phyloP scores from a whole-genome alignment of 2,113 vertebrate genomes.

The Progne subis region DNA sequence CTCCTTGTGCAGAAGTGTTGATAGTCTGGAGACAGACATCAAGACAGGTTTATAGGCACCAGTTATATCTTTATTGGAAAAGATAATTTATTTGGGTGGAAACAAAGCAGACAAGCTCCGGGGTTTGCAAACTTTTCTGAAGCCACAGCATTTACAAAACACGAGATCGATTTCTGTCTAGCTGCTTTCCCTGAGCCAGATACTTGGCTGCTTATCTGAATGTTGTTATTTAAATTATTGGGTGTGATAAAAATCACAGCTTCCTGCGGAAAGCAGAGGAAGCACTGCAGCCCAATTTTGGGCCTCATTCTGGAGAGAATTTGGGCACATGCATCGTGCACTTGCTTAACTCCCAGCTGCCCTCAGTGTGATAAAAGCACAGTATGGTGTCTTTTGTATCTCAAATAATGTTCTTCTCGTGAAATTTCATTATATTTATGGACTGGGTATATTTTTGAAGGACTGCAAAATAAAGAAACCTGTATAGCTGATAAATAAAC shows the following conservation, averaged over 20 bases:
- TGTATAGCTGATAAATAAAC: not conserved
- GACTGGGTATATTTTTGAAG: not conserved
- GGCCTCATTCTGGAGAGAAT: not conserved
- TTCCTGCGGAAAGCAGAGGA: conserved; percentile 19
- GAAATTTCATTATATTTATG: not conserved
- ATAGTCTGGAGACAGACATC: conserved; percentile 49
- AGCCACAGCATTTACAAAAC: conserved; percentile 18
- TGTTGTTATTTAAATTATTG: conserved; percentile 53
- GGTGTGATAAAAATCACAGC: conserved; percentile 54
- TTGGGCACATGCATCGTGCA: not conserved
- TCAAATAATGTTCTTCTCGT: not conserved
- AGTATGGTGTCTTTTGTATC: not conserved
- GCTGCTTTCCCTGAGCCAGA: conserved; percentile 10
- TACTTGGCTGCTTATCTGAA: conserved; percentile 48
- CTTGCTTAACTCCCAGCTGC: not conserved
- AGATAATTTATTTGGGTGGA: conserved; percentile 30
- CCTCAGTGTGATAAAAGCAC: not conserved
- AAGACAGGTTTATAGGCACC: conserved; percentile 62
- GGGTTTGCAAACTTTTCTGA: not conserved
- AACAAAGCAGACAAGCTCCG: conserved; percentile 14
- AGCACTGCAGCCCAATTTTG: not conserved
- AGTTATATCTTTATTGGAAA: conserved; percentile 50
- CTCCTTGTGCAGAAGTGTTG: not conserved
- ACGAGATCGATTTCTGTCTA: conserved; percentile 17
- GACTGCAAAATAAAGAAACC: not conserved